Conservation (phyloP, 2,113 vertebrate genomes). For the Halcyon senegalensis region DNA sequence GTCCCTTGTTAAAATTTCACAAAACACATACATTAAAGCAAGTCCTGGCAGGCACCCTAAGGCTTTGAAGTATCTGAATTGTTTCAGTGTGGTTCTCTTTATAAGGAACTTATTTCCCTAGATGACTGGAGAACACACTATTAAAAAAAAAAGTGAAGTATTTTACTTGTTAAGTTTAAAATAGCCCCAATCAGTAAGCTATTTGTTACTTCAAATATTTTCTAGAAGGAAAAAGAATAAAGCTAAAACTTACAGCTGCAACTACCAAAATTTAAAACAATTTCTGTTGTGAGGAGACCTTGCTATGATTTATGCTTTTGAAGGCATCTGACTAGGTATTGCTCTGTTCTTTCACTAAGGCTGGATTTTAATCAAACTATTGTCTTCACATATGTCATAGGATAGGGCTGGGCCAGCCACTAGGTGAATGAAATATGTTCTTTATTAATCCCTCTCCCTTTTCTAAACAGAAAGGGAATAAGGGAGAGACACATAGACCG, state of each 20-base stretch:
- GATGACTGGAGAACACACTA: conserved; percentile 42
- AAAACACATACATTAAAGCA: conserved; percentile 28
- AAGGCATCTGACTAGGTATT: conserved; percentile 21
- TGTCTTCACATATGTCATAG: background rate
- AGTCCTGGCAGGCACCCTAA: conserved; percentile 17
- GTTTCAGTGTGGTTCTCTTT: conserved; percentile 53
- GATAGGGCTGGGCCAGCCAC: no score
- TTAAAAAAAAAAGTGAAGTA: conserved; percentile 54
- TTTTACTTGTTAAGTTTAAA: conserved; percentile 69
- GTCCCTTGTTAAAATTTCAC: conserved; percentile 24
- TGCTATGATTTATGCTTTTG: background rate
- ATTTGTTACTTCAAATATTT: conserved; percentile 68
- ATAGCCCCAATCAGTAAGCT: conserved; percentile 58
- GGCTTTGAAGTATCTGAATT: conserved; percentile 43
- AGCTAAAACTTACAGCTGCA: conserved; percentile 40
- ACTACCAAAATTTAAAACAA: conserved; percentile 65
- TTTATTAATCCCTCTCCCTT: no score
- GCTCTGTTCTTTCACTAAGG: background rate
- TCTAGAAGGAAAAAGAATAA: conserved; percentile 45
- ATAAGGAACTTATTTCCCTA: conserved; percentile 56
- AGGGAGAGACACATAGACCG: no score
- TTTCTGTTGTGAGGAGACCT: background rate
- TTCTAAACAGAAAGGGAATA: no score
- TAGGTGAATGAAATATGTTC: no score
- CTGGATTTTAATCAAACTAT: background rate